Base-by-base conservation (phyloP, 2,797 vertebrate genomes). In the Crenuchus spilurus region DNA sequence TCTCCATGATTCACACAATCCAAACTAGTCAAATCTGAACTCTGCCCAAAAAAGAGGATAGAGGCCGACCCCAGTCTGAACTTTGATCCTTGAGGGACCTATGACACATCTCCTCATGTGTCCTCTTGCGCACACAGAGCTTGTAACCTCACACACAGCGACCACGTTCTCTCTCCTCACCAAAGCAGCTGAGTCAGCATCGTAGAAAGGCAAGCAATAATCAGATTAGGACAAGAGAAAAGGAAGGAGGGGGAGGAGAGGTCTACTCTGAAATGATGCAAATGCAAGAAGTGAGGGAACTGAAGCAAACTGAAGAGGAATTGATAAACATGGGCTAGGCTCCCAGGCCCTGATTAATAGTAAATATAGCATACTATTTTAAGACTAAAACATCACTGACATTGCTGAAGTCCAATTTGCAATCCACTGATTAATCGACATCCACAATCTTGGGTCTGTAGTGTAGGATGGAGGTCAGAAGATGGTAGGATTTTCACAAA, bases 101-200 rank as follows among this genome's bases (percentile, higher is more conserved):
- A 9, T 67, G 61, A 79, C 61, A 51, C 44, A 41, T 39, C 48
- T 52, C 62, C 65, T 66, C 41, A 68, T 13, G 42, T 24, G 63
- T 75, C 49, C 69, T 74, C 70, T 67, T 46, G 48, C 51, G 51
- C 61, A 62, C 33, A 33, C 72, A 73, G 16, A 62, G 48, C 77
- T 28, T 73, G 8, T 61, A 44, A 74, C 72, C 72, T 60, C 54
- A n/a, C 61, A n/a, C 61, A 48, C 41, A 14, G n/a, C 10, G 68
- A 70, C 72, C 51, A 64, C 31, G 31, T 6, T 42, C 76, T 64
- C 30, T 67, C 18, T 28, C 68, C 24, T 13, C 73, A 44, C 42
- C 22, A 46, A 61, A 39, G 22, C 55, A 71, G 74, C 63, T 76
- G 73, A 80, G 63, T 66, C 66, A 82, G 74, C 80, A 63, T 8